Base-by-base conservation (phyloP, 1,140 invertebrate species). In the Drosophila setifemur region DNA sequence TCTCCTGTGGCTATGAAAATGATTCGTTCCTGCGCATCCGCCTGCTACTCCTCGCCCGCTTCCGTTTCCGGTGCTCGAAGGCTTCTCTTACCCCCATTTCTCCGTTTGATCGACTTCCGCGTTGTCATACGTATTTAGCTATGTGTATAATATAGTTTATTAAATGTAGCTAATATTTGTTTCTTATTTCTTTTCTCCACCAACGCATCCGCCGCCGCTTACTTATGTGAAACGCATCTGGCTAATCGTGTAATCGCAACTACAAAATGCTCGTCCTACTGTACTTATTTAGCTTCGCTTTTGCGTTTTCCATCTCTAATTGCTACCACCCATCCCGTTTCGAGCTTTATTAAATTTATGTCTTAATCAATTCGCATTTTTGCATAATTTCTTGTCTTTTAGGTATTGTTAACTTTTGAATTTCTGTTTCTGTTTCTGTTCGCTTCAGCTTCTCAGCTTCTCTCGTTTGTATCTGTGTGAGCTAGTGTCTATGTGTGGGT, bases 341-440 rank as follows among this genome's bases (percentile, higher is more conserved):
- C 26, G 37, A 47, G 67, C 72, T 68, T 45, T 73, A 76, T 71
- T 83, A 58, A 55, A 58, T 77, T 77, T 89, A 87, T 68, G 69
- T 81, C 73, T 81, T 86, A 81, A 77, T 81, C 69, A 81, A 86
- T 85, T 86, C 85, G 75, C 64, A 83, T 69, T 68, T 79, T 87
- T 88, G 75, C 69, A 73, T 82, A 85, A 67, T 89, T 81, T 87
- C 64, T 85, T 70, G 85, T 88, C 85, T 88, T 87, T 88, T 88
- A 69, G 85, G 85, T 88, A 83, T 88, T 88, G 85, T 88, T 88
- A 88, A 88, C 85, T 88, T 87, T 88, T 88, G 83, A 88, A 83
- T 85, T 71, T 76, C 69, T 83, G 70, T 75, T 78, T 52, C 58
- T 75, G 60, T 67, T 35, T 49, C 50, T 63, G 55, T 49, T 19